Percentiles rank a stretch among this genome's conserved stretches.
Evolutionary conservation across 2,888 invertebrate genomes (phyloP).

Genomic region (Callyntrura sp.): DNA sequence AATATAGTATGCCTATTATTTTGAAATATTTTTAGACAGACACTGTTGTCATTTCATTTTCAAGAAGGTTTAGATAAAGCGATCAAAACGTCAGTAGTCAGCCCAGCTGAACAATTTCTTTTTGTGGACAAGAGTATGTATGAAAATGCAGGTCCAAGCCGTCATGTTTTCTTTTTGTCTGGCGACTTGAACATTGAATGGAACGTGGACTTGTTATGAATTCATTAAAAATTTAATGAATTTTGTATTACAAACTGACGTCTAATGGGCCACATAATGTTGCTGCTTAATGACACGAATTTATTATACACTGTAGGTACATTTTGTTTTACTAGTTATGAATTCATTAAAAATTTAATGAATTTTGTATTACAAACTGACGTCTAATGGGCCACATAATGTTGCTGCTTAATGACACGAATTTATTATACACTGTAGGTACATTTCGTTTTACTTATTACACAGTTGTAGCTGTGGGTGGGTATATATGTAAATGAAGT

Average conservation of each 20-base stretch:
- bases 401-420: not conserved
- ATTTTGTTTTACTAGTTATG: constrained; percentile 4
- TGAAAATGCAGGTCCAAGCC: not conserved
- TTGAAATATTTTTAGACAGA: constrained; percentile 15
- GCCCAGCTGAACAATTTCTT: constrained; percentile 6
- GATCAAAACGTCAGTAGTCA: not conserved
- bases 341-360: constrained; percentile 21
- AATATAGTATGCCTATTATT: constrained; percentile 13
- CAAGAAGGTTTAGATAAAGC: not conserved
- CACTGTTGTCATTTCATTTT: not conserved
- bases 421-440: too few relatives aligned
- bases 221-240: constrained; percentile 21
- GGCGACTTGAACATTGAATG: not conserved
- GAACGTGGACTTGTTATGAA: constrained; percentile 18
- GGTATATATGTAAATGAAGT: too few relatives aligned
- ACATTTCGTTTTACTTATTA: too few relatives aligned
- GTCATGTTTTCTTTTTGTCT: not conserved
- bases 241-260: not conserved
- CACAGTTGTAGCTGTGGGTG: too few relatives aligned
- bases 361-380: not conserved
- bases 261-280: not conserved
- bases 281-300: not conserved
- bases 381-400: constrained; percentile 2
- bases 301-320: too few relatives aligned
- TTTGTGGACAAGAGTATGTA: constrained; percentile 7